Evolutionary conservation across 2,888 invertebrate genomes (phyloP), one percentile per base, ranked within the genome.

Genomic region (Perizoma flavofasciatum): DNA sequence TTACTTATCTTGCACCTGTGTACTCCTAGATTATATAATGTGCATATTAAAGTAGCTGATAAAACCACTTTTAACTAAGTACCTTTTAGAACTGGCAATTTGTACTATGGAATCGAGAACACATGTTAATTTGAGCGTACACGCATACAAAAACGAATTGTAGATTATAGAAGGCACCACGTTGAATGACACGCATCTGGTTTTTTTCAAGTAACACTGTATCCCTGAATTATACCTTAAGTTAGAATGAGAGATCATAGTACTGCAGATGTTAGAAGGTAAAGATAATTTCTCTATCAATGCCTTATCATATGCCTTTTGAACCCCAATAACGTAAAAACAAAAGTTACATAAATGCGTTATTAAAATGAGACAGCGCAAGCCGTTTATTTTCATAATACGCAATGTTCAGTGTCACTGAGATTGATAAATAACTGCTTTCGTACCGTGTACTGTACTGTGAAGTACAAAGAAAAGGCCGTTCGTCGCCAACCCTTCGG

Each of bases 401-500:
- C 37, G 7, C 37, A 7, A 37, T 37, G 37, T 1, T 37, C 37
- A 4, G 6, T 46, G 32, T 46, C 9, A 33, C 46, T 4, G 5
- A 46, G 5, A 46, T 33, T 46, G 46, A 46, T 46, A 46, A 46
- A 46, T 46, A 0, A 46, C 46, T 33, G n/a, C 33, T 32, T 5
- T 32, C 7, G 46, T 46, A 4, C 33, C 46, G 33, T 33, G 32
- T 46, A 46, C 4, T 65, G 67, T 61, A 56, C 52, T 65, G 55
- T 59, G 67, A 65, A 65, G 68, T 71, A 74, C 70, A 74, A 76
- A 68, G 68, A 69, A 71, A 77, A 73, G 68, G 67, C 59, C n/a
- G n/a, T 64, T 65, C 72, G 71, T 67, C 71, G 68, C 70, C 69
- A 73, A 72, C 71, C 72, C 70, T 73, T 71, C 62, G 60, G 66